These are phyloP conservation scores for Psittacula echo DNA, from an alignment of 2,797 vertebrate genomes.

Conservation along the genomic window DNA sequence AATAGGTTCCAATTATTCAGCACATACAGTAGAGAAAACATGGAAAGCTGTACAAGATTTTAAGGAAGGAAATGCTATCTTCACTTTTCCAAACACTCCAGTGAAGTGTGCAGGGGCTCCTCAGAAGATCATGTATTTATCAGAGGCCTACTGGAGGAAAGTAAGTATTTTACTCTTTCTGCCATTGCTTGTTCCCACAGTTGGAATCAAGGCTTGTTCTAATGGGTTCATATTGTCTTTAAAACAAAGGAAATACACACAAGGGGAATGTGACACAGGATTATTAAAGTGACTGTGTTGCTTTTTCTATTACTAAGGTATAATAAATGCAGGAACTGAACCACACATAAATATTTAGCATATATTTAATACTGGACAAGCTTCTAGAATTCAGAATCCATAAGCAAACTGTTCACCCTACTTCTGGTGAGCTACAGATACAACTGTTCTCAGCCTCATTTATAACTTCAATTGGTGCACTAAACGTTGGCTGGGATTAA, in stretches of 20 bases:
- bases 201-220: background rate
- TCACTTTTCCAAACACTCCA: slow-evolving; percentile 93
- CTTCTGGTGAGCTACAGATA: background rate
- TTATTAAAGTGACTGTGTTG: background rate
- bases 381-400: background rate
- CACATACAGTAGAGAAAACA: slow-evolving; percentile 92
- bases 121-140: slow-evolving; percentile 98
- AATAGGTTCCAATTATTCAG: slow-evolving; percentile 96
- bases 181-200: background rate
- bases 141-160: slow-evolving; percentile 91
- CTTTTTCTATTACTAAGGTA: background rate
- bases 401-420: background rate
- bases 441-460: background rate
- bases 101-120: slow-evolving; percentile 96
- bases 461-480: background rate
- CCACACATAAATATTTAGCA: background rate
- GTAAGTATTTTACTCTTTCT: slow-evolving; percentile 70
- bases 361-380: background rate
- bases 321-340: background rate
- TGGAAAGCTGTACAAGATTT: slow-evolving; percentile 94
- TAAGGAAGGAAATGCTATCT: slow-evolving; percentile 93
- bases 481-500: background rate
- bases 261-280: background rate
- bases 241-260: background rate
- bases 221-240: background rate